Conservation (phyloP, 1,140 invertebrate species). For the Pachypeltis micranthus region DNA sequence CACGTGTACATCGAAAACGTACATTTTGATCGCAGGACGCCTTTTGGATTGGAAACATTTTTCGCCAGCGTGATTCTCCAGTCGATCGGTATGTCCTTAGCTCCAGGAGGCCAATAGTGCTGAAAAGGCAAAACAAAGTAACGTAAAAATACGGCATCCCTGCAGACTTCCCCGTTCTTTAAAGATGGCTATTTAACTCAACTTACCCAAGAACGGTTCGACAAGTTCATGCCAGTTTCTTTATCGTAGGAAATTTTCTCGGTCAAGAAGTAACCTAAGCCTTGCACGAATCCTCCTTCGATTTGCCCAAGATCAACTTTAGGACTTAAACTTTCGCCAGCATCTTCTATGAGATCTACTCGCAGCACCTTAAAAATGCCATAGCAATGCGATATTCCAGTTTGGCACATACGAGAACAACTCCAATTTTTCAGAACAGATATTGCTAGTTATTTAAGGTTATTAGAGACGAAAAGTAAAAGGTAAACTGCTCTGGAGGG, state of each 20-base stretch:
- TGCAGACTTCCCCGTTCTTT: too few species aligned
- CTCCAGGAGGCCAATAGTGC: constrained; percentile 67
- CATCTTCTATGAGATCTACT: constrained; percentile 64
- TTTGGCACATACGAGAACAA: too few species aligned
- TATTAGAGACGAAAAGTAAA: too few species aligned
- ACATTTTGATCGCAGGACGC: constrained; percentile 69
- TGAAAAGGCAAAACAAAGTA: constrained; percentile 26
- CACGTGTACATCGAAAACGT: too few species aligned
- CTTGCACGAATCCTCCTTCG: constrained; percentile 81
- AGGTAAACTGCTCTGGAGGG: too few species aligned
- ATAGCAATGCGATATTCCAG: neutral
- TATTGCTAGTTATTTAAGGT: too few species aligned
- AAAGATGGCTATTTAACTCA: too few species aligned
- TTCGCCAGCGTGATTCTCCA: constrained; percentile 61
- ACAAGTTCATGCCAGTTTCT: constrained; percentile 52
- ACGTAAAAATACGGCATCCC: too few species aligned
- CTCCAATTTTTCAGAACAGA: too few species aligned
- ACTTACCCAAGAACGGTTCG: constrained; percentile 64
- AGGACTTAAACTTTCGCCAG: constrained; percentile 61
- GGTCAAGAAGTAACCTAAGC: constrained; percentile 64
- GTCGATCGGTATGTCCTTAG: constrained; percentile 74
- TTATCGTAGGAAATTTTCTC: constrained; percentile 59
- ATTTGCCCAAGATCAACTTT: constrained; percentile 73
- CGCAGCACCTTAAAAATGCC: constrained; percentile 40
- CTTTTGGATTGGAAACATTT: constrained; percentile 51